Evolutionary conservation across 1,140 invertebrate species (phyloP), one percentile per base, ranked within the genome.

Genomic region (Aplysia californica): DNA sequence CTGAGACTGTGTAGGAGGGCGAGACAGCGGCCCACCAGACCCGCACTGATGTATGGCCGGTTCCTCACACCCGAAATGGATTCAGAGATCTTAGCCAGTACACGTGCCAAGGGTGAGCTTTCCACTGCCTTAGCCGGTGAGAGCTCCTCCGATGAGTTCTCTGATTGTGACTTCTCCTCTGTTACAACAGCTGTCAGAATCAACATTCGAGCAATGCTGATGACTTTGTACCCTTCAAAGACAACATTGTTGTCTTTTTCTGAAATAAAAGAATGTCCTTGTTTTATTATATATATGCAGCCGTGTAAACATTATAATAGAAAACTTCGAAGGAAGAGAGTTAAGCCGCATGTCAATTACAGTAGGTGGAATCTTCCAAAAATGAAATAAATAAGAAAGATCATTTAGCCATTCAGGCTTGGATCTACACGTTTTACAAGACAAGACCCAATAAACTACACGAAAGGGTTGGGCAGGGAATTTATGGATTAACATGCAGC

Each of bases 171-270:
- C n/a, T 61, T 72, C 55, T 26, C 23, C 36, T 61, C 72, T 44
- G 23, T 21, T 6, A 38, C 23, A 65, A 65, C 72, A 44, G 72
- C 59, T 44, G 55, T 50, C 72, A 75, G 56, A 20, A 75, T 31
- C 6, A 75, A 31, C 72, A 75, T 75, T 5, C 72, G 31, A 59
- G 72, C 72, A 41, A 75, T 35, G 20, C 59, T 55, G 41, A 44
- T 41, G 15, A 55, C 72, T 23, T 35, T 66, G 31, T 66, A 75
- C 1, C 72, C 72, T 36, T 66, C 59, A 4, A 50, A 5, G 50
- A 66, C 41, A 1, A 66, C 31, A 38, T 55, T 38, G 26, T 6
- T 31, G 26, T 72, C 26, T 29, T 72, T 56, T 21, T 21, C 70
- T 39, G 31, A 2, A 35, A 15, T 31, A 26, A 55, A 59, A 59